Evolutionary conservation across 2,113 vertebrate genomes (phyloP).

Genomic region (Siphamia tubifer): DNA sequence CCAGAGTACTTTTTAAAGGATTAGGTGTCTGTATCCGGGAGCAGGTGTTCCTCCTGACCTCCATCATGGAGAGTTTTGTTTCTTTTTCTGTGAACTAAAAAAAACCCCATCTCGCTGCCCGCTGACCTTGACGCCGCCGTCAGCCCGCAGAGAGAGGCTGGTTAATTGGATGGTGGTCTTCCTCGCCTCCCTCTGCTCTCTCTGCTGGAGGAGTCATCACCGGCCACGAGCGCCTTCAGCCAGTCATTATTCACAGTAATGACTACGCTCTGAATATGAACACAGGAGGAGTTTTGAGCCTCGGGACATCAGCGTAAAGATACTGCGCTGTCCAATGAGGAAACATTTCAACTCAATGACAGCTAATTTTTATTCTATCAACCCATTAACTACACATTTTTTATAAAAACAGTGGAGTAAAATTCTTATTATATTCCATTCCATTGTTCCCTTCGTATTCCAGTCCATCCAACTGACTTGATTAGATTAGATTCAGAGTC

Average conservation of each 20-base stretch:
- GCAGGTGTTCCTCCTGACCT: slow-evolving; percentile 24
- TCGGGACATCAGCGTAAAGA: not conserved
- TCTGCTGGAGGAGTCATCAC: slow-evolving; percentile 52
- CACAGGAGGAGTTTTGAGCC: slow-evolving; percentile 3
- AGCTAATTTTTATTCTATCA: not conserved
- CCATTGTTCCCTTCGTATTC: too few relatives aligned
- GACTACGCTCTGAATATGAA: slow-evolving; percentile 13
- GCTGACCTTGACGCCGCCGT: slow-evolving; percentile 19
- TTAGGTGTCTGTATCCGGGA: slow-evolving; percentile 21
- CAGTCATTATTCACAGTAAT: slow-evolving; percentile 57
- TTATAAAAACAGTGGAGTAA: too few relatives aligned
- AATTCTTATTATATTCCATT: too few relatives aligned
- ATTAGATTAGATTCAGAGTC: too few relatives aligned
- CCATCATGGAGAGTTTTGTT: not conserved
- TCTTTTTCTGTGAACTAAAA: slow-evolving; percentile 19
- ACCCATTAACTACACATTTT: not conserved
- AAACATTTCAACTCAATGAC: not conserved
- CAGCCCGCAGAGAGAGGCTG: slow-evolving; percentile 25
- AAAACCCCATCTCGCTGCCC: not conserved
- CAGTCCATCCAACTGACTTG: too few relatives aligned
- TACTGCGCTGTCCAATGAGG: not conserved
- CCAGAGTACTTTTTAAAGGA: slow-evolving; percentile 16
- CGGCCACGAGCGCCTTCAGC: slow-evolving; percentile 42
- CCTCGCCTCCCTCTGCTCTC: slow-evolving; percentile 9
- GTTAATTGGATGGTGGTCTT: slow-evolving; percentile 50